Evolutionary conservation across 2,113 vertebrate genomes (phyloP), one percentile per base, ranked within the genome.

Genomic region (Amphilophus citrinellus): DNA sequence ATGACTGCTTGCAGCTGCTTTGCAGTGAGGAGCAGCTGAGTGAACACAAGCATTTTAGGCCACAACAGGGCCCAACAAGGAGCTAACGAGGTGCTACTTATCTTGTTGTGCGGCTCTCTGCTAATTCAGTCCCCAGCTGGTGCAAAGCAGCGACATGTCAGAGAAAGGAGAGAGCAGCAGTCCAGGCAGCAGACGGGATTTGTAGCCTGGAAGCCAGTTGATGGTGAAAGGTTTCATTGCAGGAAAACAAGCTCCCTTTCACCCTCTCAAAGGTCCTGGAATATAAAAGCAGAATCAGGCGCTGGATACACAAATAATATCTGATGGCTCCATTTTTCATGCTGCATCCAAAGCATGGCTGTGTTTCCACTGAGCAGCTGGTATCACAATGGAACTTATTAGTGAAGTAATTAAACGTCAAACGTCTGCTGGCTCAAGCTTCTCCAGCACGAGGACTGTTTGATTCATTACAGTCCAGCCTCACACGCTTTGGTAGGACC

Each of bases 191-290:
- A 61, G 66, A 22, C 0, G 22, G 30, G 3, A 68, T 68, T 68
- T 10, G 17, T 18, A 11, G 65, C 22, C 14, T 0, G 15, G 27
- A 68, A 71, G 32, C 15, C 18, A 6, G 10, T 30, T 50, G 15
- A 0, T 7, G 44, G 66, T 30, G 24, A 50, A 68, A 71, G 44
- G 1, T 71, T 30, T 44, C 66, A 7, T 13, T 30, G 24, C 42
- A 50, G 65, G 65, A 30, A 71, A 50, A 50, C 65, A 71, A 71
- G 65, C 44, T 71, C 15, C 1, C 65, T 71, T 71, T 71, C 65
- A 50, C 50, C 66, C 27, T 50, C 30, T 50, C 0, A 68, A 2
- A 65, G 30, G 61, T 63, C 35, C 35, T 6, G 0, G 62, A 42
- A 20, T 42, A 0, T 14, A 65, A 63, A 39, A 65, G 62, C 1